A percentile compares a stretch with the other conserved stretches of the same genome.
Conservation (phyloP, 2,888 invertebrate species). For the Lasioglossum lativentre region DNA sequence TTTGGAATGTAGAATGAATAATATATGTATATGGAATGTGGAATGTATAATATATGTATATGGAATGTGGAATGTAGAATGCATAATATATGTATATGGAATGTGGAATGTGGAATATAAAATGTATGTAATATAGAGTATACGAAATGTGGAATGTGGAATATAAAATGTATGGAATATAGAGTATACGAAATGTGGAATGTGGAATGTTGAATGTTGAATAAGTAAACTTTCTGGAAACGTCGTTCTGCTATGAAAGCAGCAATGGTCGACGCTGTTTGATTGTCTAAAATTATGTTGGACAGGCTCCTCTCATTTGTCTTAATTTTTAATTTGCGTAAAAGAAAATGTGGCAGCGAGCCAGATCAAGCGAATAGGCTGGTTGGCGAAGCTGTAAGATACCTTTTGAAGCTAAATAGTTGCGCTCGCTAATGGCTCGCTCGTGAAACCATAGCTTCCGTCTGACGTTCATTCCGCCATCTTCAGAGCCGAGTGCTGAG, state of each 20-base stretch:
- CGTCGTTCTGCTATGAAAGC: neutral
- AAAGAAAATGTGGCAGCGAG: neutral
- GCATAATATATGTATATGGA: too few species aligned
- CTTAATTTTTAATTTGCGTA: slow-evolving; percentile 8
- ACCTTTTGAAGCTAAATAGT: slow-evolving; percentile 10
- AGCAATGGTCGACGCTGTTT: neutral
- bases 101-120: too few species aligned
- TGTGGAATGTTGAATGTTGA: too few species aligned
- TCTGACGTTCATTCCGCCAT: neutral
- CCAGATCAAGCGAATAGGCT: neutral
- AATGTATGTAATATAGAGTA: too few species aligned
- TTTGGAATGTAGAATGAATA: too few species aligned
- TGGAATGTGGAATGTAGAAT: too few species aligned
- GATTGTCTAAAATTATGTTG: neutral
- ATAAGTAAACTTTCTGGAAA: neutral
- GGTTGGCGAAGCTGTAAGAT: neutral
- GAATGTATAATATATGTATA: too few species aligned
- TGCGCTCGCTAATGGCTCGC: slow-evolving; percentile 21
- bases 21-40: too few species aligned
- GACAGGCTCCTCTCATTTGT: neutral
- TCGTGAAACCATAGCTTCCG: neutral
- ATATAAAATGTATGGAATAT: too few species aligned
- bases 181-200: too few species aligned
- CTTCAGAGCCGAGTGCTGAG: neutral
- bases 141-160: too few species aligned